Evolutionary conservation across 2,797 vertebrate species (phyloP), one percentile per base, ranked within the genome.

Genomic region (Eleutherodactylus coqui): DNA sequence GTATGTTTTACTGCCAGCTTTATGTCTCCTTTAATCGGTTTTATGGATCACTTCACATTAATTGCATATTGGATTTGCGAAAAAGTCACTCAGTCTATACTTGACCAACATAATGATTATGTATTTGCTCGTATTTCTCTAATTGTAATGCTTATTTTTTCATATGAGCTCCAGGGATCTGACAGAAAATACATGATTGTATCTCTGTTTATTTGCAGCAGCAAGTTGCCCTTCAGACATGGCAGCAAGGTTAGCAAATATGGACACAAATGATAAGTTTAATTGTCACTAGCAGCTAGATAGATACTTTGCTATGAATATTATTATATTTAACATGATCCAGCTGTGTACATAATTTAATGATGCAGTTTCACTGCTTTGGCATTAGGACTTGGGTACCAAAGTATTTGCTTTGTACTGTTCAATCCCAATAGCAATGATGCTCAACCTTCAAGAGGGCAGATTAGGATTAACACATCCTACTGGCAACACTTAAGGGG

Each of bases 41-140:
- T 85, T 60, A 80, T 79, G 84, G 75, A 69, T 79, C 75, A 70
- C 36, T 85, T 79, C 62, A 67, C 72, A 85, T 85, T 79, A 85
- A 85, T 85, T 85, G 47, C 83, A 51, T 85, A 85, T 69, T 69
- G 60, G 60, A 41, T 41, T 85, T 69, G 73, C 69, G 32, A 51
- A 67, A 83, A 78, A 69, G 55, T 51, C 19, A 78, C 45, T 55
- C 8, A 60, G 38, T 83, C 17, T 75, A 60, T 60, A 60, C 64
- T 55, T 45, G 67, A 82, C 64, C 67, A 72, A 29, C 41, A 67
- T 38, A 60, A 78, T 84, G 34, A 78, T 84, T 84, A 67, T 78
- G 53, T 64, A 62, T 76, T 47, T 84, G 70, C 53, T 34, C 43
- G 14, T 76, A 62, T 75, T 60, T 62, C 72, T 8, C 43, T 83